Percentiles rank a stretch among this genome's conserved stretches.
Conservation (phyloP, 2,888 invertebrate species). For the Microplitis deprimator region DNA sequence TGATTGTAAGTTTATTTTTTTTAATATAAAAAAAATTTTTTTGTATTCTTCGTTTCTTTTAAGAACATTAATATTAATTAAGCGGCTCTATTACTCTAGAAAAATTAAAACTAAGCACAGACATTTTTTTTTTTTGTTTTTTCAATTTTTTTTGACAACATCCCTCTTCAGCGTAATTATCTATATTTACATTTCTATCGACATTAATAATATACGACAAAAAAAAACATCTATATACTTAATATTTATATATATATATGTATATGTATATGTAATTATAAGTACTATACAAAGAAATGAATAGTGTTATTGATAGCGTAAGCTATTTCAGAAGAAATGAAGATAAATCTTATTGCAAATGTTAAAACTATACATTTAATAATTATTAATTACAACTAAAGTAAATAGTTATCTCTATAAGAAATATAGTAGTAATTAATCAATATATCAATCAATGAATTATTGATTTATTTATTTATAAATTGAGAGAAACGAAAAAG, state of each 20-base stretch:
- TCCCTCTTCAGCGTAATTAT: not conserved
- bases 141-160: not conserved
- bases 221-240: not conserved
- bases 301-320: not conserved
- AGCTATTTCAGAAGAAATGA: not conserved
- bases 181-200: not conserved
- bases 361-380: not conserved
- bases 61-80: not conserved
- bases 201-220: not conserved
- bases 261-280: not conserved
- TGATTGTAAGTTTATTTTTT: not conserved
- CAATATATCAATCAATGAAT: not conserved
- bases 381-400: not conserved
- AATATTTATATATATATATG: not conserved
- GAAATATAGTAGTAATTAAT: not conserved
- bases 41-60: not conserved
- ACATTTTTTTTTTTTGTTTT: not conserved
- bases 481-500: conserved; percentile 36
- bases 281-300: not conserved
- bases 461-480: conserved; percentile 30
- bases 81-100: not conserved
- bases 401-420: not conserved
- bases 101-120: not conserved
- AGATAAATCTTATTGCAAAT: not conserved
- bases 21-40: not conserved